Conservation (phyloP, 1,140 invertebrate genomes). For the Bombyx mori region DNA sequence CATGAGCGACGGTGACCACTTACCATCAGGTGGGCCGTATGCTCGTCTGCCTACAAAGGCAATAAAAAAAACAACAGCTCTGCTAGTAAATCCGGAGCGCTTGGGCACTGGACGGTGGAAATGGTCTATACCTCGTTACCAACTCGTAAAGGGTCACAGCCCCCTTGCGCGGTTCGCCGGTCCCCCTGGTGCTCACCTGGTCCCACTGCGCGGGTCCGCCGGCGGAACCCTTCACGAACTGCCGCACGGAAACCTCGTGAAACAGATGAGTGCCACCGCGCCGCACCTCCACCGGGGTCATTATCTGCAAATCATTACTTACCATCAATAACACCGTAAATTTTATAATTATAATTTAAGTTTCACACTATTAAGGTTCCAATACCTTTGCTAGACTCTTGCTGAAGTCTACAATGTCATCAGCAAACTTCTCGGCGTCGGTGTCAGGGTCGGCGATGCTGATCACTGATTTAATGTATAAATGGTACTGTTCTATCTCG, state of each 20-base stretch:
- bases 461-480: conserved; percentile 74
- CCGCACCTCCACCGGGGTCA: conserved; percentile 79
- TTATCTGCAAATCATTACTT: conserved; percentile 72
- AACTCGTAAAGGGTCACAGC: too few species aligned
- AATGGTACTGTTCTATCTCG: conserved; percentile 74
- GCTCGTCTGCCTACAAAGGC: too few species aligned
- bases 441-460: conserved; percentile 66
- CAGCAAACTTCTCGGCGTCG: conserved; percentile 71
- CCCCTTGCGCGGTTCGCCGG: too few species aligned
- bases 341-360: neutral
- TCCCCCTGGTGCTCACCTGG: conserved; percentile 35
- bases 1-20: too few species aligned
- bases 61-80: too few species aligned
- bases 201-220: conserved; percentile 64
- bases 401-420: conserved; percentile 80
- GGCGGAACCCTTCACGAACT: conserved; percentile 71
- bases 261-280: conserved; percentile 80
- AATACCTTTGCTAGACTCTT: conserved; percentile 76
- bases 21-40: too few species aligned
- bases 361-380: too few species aligned
- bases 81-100: too few species aligned
- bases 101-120: too few species aligned
- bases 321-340: neutral
- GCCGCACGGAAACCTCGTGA: conserved; percentile 79
- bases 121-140: too few species aligned